Base-by-base conservation (phyloP, 2,113 vertebrate species). In the Limnothrissa miodon region DNA sequence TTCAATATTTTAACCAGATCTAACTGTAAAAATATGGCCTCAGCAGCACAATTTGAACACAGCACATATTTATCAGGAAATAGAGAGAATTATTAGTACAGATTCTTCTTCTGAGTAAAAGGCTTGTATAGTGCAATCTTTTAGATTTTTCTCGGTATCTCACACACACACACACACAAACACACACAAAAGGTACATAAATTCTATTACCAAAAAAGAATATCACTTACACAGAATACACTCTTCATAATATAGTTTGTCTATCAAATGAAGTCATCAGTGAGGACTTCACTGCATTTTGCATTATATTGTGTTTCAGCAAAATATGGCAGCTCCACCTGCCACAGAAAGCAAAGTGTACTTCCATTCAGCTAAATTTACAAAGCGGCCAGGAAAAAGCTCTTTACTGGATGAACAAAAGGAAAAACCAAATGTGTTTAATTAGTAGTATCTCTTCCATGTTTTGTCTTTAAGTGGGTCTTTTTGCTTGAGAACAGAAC, bases 201-300 rank as follows among this genome's bases (percentile, higher is more conserved):
- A 88, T 84, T 70, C 46, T 62, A 51, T 82, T 90, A 82, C 70
- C 84, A 85, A 82, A 80, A 78, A 78, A 88, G 39, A 83, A 82
- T 21, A 59, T 82, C 80, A 36, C 36, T 36, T 0, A 7, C 8
- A 48, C 46, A 5, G 21, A 81, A 88, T 80, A 23, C 39, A 45
- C 45, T 51, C 83, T 59, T 66, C 74, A 51, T 10, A 80, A 78
- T 81, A 78, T 80, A 62, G 62, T 82, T 84, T 10, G 36, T 74
- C 66, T 74, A 36, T 74, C 29, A 74, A 74, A 74, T 74, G 25
- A 74, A 74, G 66, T 19, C 33, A 74, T 74, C 4, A 74, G 33
- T 13, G 33, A 74, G 21, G 21, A 2, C 46, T 17, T 29, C 0
- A 9, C 17, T 74, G 13, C 17, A 6, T 13, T 3, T 15, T 74